Conservation (phyloP, 2,113 vertebrate species). For the Tragelaphus strepsiceros region DNA sequence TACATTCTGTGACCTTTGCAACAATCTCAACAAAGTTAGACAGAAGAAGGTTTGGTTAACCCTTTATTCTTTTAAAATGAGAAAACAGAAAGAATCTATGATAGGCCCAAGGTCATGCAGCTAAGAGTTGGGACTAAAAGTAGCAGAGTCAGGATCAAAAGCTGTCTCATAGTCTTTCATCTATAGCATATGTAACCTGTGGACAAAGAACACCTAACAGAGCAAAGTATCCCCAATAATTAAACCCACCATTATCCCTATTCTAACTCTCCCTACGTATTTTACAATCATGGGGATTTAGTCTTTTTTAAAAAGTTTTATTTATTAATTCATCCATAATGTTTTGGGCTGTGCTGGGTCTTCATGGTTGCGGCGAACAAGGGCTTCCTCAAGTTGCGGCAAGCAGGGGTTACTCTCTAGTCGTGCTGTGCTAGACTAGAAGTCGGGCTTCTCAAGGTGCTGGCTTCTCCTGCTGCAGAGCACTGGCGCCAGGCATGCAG, state of each 20-base stretch:
- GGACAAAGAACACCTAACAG: neutral
- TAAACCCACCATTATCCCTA: neutral
- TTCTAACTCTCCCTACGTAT: neutral
- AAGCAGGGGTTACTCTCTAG: neutral
- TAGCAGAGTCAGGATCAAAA: neutral
- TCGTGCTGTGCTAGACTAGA: neutral
- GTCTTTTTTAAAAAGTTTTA: neutral
- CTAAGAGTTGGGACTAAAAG: neutral
- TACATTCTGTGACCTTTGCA: neutral
- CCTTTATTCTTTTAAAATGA: neutral
- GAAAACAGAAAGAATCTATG: neutral
- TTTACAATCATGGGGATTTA: neutral
- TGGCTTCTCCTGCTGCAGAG: neutral
- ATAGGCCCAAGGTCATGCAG: neutral
- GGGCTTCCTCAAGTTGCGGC: neutral
- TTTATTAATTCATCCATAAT: neutral
- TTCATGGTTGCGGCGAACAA: rapidly evolving
- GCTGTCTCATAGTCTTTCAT: neutral
- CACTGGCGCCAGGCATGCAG: neutral
- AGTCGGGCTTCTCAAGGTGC: neutral
- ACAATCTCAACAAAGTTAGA: neutral
- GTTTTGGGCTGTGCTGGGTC: neutral
- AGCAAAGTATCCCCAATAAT: neutral
- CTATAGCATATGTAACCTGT: neutral
- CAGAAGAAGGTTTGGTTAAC: neutral